Evolutionary conservation across 1,140 invertebrate genomes (phyloP), one percentile per base, ranked within the genome.

Genomic region (Tetragnatha versicolor): DNA sequence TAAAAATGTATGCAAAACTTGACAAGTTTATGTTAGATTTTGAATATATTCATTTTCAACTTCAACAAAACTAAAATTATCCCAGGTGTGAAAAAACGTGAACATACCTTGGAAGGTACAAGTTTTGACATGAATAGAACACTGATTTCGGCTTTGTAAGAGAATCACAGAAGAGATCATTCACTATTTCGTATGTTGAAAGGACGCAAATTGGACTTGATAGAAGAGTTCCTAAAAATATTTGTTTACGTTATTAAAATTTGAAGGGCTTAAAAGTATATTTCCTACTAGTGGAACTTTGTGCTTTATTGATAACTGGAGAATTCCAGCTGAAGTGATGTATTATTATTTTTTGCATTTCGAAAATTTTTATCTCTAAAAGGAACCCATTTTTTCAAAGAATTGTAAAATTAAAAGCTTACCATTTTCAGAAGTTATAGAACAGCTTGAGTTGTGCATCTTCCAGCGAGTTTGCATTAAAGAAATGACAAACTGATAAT

Each of bases 401-500:
- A 10, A 58, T 6, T 61, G 0, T 4, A 22, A 20, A 45, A 17
- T 2, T 27, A 65, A n/a, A 14, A 31, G 22, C 5, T 53, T 47
- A 73, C 70, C 70, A 33, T 47, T 61, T 12, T 58, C 55, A 25
- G 55, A 73, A 0, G 70, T 61, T 6, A 27, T 29, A 0, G 55
- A 47, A 47, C 70, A 73, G 22, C 37, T 29, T 2, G 70, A 73
- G 47, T 73, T 73, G 5, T 17, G 55, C 2, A 35, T 31, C 25
- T 45, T 20, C 70, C 70, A 73, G 5, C 17, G 27, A 10, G 20
- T 14, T 10, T 60, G 14, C 7, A 14, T 35, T 12, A 22, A 31
- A 20, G 70, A 47, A 20, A 73, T 53, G 27, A 73, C 55, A 47
- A 73, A 73, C 49, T 49, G n/a, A 47, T 73, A 73, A 61, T 73